These are phyloP conservation scores for Neoseiulus cucumeris DNA, from an alignment of 1,140 invertebrate species.

Conservation along the genomic window DNA sequence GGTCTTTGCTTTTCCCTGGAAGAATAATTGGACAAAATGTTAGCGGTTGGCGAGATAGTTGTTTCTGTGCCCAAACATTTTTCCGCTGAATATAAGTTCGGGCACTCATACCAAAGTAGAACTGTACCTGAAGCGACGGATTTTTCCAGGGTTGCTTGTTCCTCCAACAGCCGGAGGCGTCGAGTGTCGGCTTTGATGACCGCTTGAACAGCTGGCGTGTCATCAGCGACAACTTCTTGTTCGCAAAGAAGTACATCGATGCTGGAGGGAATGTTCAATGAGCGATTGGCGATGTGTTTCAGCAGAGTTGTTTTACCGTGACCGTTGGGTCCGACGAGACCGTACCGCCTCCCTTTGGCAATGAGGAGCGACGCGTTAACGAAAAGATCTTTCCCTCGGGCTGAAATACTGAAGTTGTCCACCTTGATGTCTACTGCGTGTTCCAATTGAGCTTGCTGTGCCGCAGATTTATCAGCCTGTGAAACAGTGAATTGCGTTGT, in stretches of 20 bases:
- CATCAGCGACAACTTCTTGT: slow-evolving; percentile 89
- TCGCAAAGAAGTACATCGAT: slow-evolving; percentile 97
- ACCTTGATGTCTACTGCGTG: slow-evolving; percentile 91
- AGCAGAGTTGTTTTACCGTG: slow-evolving; percentile 98
- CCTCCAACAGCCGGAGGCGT: slow-evolving; percentile 53
- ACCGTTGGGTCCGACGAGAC: slow-evolving; percentile 93
- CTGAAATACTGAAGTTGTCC: slow-evolving; percentile 93
- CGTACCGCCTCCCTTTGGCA: slow-evolving; percentile 79
- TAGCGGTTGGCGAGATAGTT: neutral
- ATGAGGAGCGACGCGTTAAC: slow-evolving; percentile 88
- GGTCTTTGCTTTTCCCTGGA: slow-evolving; percentile 8
- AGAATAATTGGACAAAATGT: slow-evolving; percentile 2
- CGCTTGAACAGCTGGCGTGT: slow-evolving; percentile 70
- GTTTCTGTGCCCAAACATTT: slow-evolving; percentile 8
- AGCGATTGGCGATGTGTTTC: slow-evolving; percentile 67
- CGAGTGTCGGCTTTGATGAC: slow-evolving; percentile 81
- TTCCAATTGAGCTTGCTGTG: slow-evolving; percentile 62
- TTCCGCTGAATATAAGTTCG: too few species aligned
- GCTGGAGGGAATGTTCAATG: slow-evolving; percentile 76
- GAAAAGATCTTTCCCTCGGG: slow-evolving; percentile 92
- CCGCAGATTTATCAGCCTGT: slow-evolving; percentile 64
- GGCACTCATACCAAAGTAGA: too few species aligned
- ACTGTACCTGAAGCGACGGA: slow-evolving; percentile 37
- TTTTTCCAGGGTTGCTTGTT: slow-evolving; percentile 57
- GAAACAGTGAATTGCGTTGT: slow-evolving; percentile 91